phyloP scores from a whole-genome alignment of 2,888 invertebrate species.

The Chironomus riparius region DNA sequence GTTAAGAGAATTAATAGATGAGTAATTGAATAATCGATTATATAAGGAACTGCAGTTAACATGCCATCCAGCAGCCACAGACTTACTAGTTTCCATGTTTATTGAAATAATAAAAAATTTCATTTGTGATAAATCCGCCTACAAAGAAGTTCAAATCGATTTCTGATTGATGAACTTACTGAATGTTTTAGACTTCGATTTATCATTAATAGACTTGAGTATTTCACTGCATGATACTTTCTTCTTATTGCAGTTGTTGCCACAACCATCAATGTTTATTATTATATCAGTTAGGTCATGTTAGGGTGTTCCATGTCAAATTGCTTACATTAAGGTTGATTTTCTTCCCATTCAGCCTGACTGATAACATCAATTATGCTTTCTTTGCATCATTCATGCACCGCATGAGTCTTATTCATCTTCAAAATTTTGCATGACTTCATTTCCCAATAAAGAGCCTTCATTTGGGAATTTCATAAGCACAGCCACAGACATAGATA shows the following conservation, averaged over 20 bases:
- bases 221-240: not conserved
- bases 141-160: not conserved
- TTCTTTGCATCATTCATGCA: not conserved
- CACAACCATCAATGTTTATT: not conserved
- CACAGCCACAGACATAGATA: not conserved
- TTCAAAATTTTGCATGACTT: not conserved
- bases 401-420: not conserved
- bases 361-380: not conserved
- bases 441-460: not conserved
- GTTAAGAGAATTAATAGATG: no score
- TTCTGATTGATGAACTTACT: not conserved
- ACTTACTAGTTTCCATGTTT: no score
- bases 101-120: not conserved
- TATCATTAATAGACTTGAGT: not conserved
- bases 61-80: no score
- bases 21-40: no score
- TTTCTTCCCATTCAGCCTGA: not conserved
- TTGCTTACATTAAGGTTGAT: not conserved
- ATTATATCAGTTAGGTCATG: not conserved
- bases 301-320: constrained; percentile 3
- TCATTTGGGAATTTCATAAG: not conserved
- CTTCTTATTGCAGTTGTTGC: not conserved
- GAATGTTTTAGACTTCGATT: not conserved
- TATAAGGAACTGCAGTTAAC: no score
- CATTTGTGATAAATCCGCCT: not conserved